Evolutionary conservation across 2,888 invertebrate species (phyloP).

Genomic region (Heliconius ethilla): DNA sequence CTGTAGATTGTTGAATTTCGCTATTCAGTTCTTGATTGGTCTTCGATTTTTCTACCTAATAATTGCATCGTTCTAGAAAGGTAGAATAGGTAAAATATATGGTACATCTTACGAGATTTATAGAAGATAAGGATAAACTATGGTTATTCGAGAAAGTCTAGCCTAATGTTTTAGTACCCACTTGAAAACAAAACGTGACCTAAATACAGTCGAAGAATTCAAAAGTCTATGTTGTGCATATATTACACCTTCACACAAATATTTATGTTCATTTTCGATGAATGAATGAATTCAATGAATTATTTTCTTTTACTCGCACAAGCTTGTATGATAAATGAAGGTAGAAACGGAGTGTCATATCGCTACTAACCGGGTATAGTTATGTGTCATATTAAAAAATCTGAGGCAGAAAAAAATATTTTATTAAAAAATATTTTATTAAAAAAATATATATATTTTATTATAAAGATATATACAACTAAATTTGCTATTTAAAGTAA

Average conservation of each 20-base stretch:
- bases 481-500: background rate
- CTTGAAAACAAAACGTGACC: slow-evolving; percentile 9
- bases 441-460: too few relatives aligned
- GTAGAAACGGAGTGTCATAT: too few relatives aligned
- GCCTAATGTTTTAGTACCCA: background rate
- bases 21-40: background rate
- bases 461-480: too few relatives aligned
- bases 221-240: background rate
- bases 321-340: too few relatives aligned
- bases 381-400: too few relatives aligned
- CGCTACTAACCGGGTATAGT: too few relatives aligned
- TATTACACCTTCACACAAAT: background rate
- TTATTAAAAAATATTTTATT: too few relatives aligned
- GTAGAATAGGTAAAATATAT: background rate
- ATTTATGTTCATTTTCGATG: too few relatives aligned
- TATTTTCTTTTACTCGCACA: too few relatives aligned
- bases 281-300: too few relatives aligned
- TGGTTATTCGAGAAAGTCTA: background rate
- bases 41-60: background rate
- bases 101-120: background rate
- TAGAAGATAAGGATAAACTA: background rate
- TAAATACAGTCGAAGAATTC: background rate
- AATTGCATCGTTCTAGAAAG: background rate
- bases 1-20: too few relatives aligned
- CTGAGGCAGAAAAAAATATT: too few relatives aligned